A percentile compares a stretch with the other conserved stretches of the same genome.
These are phyloP conservation scores for Forficula auricularia DNA, from an alignment of 1,140 invertebrate species.

Conservation along the genomic window DNA sequence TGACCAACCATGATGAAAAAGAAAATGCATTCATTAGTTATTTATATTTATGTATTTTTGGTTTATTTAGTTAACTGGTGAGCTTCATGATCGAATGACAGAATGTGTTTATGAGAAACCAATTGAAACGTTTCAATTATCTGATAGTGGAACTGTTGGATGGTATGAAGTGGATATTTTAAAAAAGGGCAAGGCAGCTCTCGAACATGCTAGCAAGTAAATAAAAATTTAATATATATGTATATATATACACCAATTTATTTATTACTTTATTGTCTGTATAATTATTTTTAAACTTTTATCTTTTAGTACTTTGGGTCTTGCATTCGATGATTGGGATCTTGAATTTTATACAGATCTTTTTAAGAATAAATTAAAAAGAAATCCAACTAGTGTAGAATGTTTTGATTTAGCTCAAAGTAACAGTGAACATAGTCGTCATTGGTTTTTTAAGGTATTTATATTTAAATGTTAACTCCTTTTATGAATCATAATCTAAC, in stretches of 20 bases:
- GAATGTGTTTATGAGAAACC: constrained; percentile 58
- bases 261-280: not conserved
- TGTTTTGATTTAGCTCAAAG: constrained; percentile 97
- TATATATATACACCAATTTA: not conserved
- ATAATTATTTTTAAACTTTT: constrained; percentile 6
- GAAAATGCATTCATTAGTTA: no score
- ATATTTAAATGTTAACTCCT: no score
- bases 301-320: constrained; percentile 28
- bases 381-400: constrained; percentile 94
- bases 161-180: constrained; percentile 75
- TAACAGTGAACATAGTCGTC: constrained; percentile 83
- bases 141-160: constrained; percentile 47
- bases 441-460: constrained; percentile 71
- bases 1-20: no score
- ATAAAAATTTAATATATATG: no score
- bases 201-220: constrained; percentile 56
- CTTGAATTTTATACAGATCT: constrained; percentile 69
- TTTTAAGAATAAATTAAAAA: constrained; percentile 59
- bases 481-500: no score
- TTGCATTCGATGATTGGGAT: constrained; percentile 79
- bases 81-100: constrained; percentile 68
- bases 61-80: constrained; percentile 31
- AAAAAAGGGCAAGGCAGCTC: constrained; percentile 50
- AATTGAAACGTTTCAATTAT: constrained; percentile 41
- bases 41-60: no score